A percentile compares a stretch with the other conserved stretches of the same genome.
These are phyloP conservation scores for Oncopodura yosiiana DNA, from an alignment of 1,140 invertebrate genomes.

Conservation along the genomic window DNA sequence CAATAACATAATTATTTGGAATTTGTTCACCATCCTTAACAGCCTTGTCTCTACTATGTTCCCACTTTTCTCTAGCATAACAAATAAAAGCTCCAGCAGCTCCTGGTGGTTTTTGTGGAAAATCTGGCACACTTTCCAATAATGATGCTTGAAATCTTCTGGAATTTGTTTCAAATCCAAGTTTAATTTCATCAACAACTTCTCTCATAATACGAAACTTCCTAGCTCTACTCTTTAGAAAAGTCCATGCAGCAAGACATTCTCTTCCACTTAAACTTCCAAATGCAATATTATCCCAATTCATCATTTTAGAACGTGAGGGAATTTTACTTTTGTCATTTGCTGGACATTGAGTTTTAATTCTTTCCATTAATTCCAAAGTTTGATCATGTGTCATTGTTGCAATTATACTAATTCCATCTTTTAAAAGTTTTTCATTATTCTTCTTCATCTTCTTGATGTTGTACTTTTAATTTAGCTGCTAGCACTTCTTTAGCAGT, in stretches of 20 bases:
- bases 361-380: too few relatives aligned
- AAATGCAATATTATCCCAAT: conserved; percentile 24
- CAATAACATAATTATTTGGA: too few relatives aligned
- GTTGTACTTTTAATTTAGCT: too few relatives aligned
- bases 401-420: too few relatives aligned
- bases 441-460: too few relatives aligned
- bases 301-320: neutral
- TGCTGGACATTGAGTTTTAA: neutral
- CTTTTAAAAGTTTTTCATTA: too few relatives aligned
- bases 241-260: conserved; percentile 12
- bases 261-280: neutral
- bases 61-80: conserved; percentile 9
- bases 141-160: neutral
- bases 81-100: neutral
- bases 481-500: too few relatives aligned
- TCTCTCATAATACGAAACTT: conserved; percentile 27
- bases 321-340: neutral
- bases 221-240: conserved; percentile 9
- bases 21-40: neutral
- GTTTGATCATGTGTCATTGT: too few relatives aligned
- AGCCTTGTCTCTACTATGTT: neutral
- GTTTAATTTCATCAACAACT: conserved; percentile 18
- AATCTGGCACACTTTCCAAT: neutral
- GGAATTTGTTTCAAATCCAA: neutral
- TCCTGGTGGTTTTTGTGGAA: conserved; percentile 2